Evolutionary conservation across 2,797 vertebrate genomes (phyloP), one percentile per base, ranked within the genome.

Genomic region (Tachyglossus aculeatus): DNA sequence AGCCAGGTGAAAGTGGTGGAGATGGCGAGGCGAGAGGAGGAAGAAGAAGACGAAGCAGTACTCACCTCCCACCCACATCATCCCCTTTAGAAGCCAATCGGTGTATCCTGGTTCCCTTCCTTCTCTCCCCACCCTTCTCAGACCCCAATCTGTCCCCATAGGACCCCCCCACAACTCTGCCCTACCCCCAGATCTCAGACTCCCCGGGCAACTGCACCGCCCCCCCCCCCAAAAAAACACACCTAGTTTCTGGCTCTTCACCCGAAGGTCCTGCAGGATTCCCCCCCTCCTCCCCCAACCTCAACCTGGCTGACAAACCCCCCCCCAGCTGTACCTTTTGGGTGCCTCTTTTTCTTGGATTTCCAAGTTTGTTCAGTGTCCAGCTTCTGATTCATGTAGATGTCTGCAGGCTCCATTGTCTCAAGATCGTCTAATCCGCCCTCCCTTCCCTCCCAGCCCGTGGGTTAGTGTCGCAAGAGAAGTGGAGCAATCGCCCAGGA

Each of bases 401-500:
- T 71, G 39, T 67, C 53, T 21, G 52, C 45, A 27, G 55, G 19
- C 9, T 50, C 50, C 50, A 34, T 13, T 7, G 31, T 8, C 19
- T 32, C 45, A 2, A 3, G 36, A 22, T 22, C 5, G 29, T n/a
- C 39, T 11, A 4, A 3, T 51, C 15, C 54, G 53, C 29, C 32
- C 65, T 21, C 53, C 54, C 16, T n/a, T n/a, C 50, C 9, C 27
- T 43, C 64, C 56, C 58, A 73, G 21, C 78, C 73, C 77, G 74
- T 75, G 44, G 73, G 75, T 81, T 81, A 57, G n/a, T 22, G 5
- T 57, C 13, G 18, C n/a, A n/a, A n/a, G n/a, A n/a, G n/a, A n/a
- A n/a, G n/a, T n/a, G n/a, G n/a, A n/a, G n/a, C n/a, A n/a, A n/a
- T n/a, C n/a, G n/a, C n/a, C n/a, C n/a, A n/a, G n/a, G n/a, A n/a